These are phyloP conservation scores for Drosophila ficusphila DNA, from an alignment of 1,140 invertebrate species.

Conservation along the genomic window DNA sequence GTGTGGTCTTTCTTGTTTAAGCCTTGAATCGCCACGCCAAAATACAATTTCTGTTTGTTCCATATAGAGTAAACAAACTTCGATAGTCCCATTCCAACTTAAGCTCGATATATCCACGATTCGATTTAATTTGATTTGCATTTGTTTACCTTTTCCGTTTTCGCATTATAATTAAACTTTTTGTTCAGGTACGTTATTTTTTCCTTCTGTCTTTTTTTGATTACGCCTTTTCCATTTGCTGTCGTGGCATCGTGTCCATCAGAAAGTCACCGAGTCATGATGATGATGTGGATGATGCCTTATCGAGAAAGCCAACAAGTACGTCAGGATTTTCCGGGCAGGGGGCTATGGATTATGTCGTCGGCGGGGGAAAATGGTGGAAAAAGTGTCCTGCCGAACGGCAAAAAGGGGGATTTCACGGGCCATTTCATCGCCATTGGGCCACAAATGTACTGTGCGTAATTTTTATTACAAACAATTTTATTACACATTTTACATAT, in stretches of 20 bases:
- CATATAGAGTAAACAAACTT: neutral
- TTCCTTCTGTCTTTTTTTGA: slow-evolving; percentile 10
- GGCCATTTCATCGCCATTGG: slow-evolving; percentile 56
- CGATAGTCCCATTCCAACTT: neutral
- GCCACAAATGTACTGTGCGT: slow-evolving; percentile 76
- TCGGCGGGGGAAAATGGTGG: neutral
- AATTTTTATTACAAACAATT: slow-evolving; percentile 80
- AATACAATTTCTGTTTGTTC: no score
- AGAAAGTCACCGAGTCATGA: slow-evolving; percentile 59
- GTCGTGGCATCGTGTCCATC: slow-evolving; percentile 33
- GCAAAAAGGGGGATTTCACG: slow-evolving; percentile 49
- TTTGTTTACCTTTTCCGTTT: slow-evolving; percentile 69
- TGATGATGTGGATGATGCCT: slow-evolving; percentile 58
- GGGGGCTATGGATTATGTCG: neutral
- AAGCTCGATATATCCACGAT: neutral
- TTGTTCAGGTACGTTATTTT: neutral
- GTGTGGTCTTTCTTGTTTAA: no score
- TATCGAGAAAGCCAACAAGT: slow-evolving; percentile 43
- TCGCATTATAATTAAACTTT: slow-evolving; percentile 34
- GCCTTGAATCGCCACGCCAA: no score
- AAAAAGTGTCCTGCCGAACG: slow-evolving; percentile 14
- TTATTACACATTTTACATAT: slow-evolving; percentile 46
- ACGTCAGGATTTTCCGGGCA: neutral
- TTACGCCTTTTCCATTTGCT: slow-evolving; percentile 38
- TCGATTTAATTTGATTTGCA: slow-evolving; percentile 57